These are phyloP conservation scores for Ecdyonurus torrentis DNA, from an alignment of 2,888 invertebrate species.

Conservation along the genomic window DNA sequence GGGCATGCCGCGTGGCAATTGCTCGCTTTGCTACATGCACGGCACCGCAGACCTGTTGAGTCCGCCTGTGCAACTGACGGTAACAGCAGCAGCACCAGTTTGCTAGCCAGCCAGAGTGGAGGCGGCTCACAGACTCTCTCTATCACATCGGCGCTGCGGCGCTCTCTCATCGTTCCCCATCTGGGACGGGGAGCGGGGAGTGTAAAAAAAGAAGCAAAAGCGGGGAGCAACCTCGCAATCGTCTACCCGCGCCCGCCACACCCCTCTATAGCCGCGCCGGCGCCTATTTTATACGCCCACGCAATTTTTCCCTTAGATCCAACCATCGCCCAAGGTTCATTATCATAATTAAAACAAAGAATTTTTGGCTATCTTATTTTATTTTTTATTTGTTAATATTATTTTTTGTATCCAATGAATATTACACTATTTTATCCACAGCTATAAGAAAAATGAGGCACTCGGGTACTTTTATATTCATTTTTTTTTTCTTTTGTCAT, in stretches of 20 bases:
- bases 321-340: neutral
- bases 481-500: neutral
- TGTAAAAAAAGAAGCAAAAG: no score
- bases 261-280: neutral
- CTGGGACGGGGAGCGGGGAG: no score
- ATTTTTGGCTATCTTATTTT: neutral
- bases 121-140: neutral
- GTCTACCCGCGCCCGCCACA: neutral
- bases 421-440: neutral
- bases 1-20: constrained; percentile 11
- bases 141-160: neutral
- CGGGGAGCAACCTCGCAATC: no score
- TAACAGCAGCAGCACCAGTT: constrained; percentile 9
- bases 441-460: neutral
- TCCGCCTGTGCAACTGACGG: constrained; percentile 19
- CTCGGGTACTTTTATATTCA: neutral
- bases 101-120: constrained; percentile 8
- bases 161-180: no score
- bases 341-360: neutral
- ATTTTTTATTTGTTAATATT: neutral
- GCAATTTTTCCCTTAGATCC: neutral
- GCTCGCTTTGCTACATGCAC: constrained; percentile 23
- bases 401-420: neutral
- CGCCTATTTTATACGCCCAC: neutral
- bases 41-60: constrained; percentile 31